phyloP scores from a whole-genome alignment of 92 coral and sea anemone genomes.

The Epizoanthus illoricatus region DNA sequence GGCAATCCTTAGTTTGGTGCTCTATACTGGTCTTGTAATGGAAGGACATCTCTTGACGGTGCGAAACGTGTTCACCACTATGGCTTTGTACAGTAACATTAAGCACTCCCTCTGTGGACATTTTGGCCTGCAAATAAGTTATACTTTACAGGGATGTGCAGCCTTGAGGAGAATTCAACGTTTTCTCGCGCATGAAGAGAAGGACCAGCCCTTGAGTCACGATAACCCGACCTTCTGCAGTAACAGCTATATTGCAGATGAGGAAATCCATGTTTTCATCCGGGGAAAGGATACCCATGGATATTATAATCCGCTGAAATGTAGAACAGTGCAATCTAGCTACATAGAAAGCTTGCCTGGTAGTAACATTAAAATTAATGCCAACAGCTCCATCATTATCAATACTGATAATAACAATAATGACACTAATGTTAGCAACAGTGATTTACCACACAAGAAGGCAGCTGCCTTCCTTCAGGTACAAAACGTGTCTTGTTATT shows the following conservation, averaged over 20 bases:
- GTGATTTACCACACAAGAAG: background rate
- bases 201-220: conserved; percentile 2
- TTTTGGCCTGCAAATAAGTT: conserved; percentile 57
- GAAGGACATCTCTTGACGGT: conserved; percentile 52
- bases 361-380: background rate
- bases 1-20: conserved; percentile 57
- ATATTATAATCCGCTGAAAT: too few species aligned
- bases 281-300: background rate
- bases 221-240: background rate
- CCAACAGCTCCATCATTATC: background rate
- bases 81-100: conserved; percentile 57
- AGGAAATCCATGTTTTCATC: background rate
- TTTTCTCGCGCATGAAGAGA: conserved; percentile 56
- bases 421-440: background rate
- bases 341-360: background rate
- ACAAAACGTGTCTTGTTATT: conserved; percentile 36
- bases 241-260: conserved; percentile 12
- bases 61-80: conserved; percentile 57
- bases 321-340: too few species aligned
- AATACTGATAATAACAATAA: background rate
- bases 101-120: conserved; percentile 63
- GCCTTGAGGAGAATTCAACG: conserved; percentile 53
- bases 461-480: conserved; percentile 19
- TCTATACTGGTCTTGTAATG: conserved; percentile 46
- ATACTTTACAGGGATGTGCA: conserved; percentile 51